phyloP scores from a whole-genome alignment of 1,140 invertebrate genomes.

The Colletes latitarsis region DNA sequence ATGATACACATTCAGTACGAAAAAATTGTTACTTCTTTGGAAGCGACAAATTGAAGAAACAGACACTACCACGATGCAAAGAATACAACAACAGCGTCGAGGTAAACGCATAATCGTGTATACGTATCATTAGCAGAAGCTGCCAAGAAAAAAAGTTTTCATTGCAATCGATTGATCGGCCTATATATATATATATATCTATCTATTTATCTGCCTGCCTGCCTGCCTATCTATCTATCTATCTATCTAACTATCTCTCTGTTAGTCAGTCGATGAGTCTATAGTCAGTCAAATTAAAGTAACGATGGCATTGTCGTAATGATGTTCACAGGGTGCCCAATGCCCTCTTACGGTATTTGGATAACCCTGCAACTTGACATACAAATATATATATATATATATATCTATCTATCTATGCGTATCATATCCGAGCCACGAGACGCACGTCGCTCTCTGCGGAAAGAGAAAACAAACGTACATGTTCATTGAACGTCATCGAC shows the following conservation, averaged over 20 bases:
- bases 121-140: slow-evolving; percentile 26
- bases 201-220: too few relatives aligned
- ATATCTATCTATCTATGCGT: slow-evolving; percentile 59
- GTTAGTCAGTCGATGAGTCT: neutral
- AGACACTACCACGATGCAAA: slow-evolving; percentile 24
- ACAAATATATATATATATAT: slow-evolving; percentile 56
- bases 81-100: slow-evolving; percentile 18
- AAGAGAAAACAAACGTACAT: slow-evolving; percentile 41
- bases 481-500: neutral
- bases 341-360: slow-evolving; percentile 73
- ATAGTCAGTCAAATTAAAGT: slow-evolving; percentile 6
- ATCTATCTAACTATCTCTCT: neutral
- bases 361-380: slow-evolving; percentile 82
- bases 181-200: neutral
- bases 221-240: too few relatives aligned
- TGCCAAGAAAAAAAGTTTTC: slow-evolving; percentile 71
- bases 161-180: slow-evolving; percentile 56
- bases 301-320: slow-evolving; percentile 41
- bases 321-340: slow-evolving; percentile 58
- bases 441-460: slow-evolving; percentile 69
- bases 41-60: neutral
- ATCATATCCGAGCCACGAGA: slow-evolving; percentile 86
- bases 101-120: slow-evolving; percentile 26
- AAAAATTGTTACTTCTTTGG: neutral
- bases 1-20: slow-evolving; percentile 30